phyloP scores from a whole-genome alignment of 2,113 vertebrate species.

The Quiscalus mexicanus region DNA sequence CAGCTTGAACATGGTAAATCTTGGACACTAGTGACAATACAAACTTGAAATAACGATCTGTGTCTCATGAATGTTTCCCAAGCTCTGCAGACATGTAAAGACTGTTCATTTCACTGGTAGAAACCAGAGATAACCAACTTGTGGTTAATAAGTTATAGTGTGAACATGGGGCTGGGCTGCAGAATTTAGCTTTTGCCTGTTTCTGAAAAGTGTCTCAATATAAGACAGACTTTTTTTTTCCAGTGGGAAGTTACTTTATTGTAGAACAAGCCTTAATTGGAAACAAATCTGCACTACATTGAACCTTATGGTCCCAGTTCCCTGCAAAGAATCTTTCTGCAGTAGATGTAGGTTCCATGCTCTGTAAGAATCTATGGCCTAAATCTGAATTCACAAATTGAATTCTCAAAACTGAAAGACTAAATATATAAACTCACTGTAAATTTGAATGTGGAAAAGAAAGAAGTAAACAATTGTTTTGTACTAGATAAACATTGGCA shows the following conservation, averaged over 20 bases:
- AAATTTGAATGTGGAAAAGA: not conserved
- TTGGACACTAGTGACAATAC: not conserved
- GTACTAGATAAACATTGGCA: not conserved
- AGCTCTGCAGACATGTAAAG: not conserved
- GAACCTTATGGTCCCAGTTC: not conserved
- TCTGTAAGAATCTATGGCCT: not conserved
- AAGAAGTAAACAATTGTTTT: not conserved
- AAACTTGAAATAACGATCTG: not conserved
- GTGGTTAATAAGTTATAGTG: not conserved
- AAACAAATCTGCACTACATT: not conserved
- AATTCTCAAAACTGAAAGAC: not conserved
- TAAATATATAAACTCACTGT: not conserved
- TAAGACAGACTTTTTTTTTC: not conserved
- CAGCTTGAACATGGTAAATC: not conserved
- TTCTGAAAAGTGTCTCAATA: not conserved
- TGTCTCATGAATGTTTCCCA: not conserved
- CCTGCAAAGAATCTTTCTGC: not conserved
- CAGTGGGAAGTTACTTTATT: not conserved
- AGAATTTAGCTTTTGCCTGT: not conserved
- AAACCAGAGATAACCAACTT: not conserved
- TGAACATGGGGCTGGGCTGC: not conserved
- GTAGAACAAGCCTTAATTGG: not conserved
- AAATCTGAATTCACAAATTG: not conserved
- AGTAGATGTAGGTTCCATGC: not conserved
- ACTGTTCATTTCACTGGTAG: not conserved